phyloP scores from a whole-genome alignment of 2,113 vertebrate species.

The Epinephelus moara region DNA sequence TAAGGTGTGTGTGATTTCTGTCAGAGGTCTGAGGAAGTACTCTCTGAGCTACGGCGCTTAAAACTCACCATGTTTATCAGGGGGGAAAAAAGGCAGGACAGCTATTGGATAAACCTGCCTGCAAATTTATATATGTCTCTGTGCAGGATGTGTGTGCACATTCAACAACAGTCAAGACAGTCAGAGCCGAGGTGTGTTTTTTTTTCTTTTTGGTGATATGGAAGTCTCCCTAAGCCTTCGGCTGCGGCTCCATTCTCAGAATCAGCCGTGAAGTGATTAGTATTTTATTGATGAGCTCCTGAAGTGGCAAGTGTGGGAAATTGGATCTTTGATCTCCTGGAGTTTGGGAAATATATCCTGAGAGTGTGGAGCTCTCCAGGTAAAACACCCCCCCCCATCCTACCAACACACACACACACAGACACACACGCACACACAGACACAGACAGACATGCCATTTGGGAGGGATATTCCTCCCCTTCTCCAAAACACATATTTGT shows the following conservation, averaged over 20 bases:
- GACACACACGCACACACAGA: neutral
- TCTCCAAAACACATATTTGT: constrained; percentile 98
- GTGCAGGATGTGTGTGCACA: constrained; percentile 36
- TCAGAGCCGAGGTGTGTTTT: constrained; percentile 39
- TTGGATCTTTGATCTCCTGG: constrained; percentile 85
- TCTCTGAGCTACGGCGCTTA: constrained; percentile 25
- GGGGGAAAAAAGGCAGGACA: constrained; percentile 35
- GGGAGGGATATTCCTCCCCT: constrained; percentile 79
- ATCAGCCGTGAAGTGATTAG: constrained; percentile 85
- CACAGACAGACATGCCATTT: constrained; percentile 81
- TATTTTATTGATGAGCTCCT: constrained; percentile 87
- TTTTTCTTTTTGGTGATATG: constrained; percentile 59
- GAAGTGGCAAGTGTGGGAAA: constrained; percentile 87
- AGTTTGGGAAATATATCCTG: constrained; percentile 83
- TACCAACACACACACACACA: neutral
- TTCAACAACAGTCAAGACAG: constrained; percentile 51
- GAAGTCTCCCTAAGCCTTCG: constrained; percentile 75
- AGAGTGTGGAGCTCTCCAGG: constrained; percentile 82
- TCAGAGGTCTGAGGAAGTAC: constrained; percentile 49
- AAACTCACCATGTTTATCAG: constrained; percentile 46
- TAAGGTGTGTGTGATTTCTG: constrained; percentile 48
- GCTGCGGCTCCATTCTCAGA: constrained; percentile 65
- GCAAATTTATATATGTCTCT: constrained; percentile 32
- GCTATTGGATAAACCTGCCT: constrained; percentile 61
- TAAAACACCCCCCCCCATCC: constrained; percentile 50